Percentiles rank a stretch among this genome's conserved stretches.
These are phyloP conservation scores for Ptychobarbus kaznakovi DNA, from an alignment of 2,797 vertebrate genomes.

Conservation along the genomic window DNA sequence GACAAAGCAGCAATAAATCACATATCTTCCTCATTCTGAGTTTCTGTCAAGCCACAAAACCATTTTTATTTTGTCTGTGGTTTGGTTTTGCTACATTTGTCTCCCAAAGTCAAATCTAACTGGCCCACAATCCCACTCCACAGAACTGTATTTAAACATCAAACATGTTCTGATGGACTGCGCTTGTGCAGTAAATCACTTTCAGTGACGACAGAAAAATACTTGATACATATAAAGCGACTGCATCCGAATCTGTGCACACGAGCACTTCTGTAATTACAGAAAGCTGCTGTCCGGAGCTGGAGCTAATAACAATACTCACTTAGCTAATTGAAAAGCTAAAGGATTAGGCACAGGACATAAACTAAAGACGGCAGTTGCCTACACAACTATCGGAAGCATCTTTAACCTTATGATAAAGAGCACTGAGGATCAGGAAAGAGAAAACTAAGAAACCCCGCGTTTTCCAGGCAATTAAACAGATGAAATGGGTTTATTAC, in stretches of 20 bases:
- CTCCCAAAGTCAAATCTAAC: neutral
- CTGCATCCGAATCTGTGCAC: neutral
- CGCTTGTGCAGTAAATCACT: neutral
- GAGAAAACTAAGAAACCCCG: neutral
- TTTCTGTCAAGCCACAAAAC: neutral
- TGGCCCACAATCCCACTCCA: neutral
- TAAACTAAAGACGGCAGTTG: neutral
- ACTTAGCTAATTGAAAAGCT: slow-evolving; percentile 34
- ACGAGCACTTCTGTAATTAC: neutral
- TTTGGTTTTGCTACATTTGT: neutral
- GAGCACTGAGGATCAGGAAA: neutral
- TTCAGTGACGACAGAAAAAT: neutral
- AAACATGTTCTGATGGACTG: neutral
- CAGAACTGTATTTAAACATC: slow-evolving; percentile 4
- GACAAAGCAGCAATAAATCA: neutral
- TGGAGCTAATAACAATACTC: slow-evolving; percentile 25
- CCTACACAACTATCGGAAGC: slow-evolving; percentile 9
- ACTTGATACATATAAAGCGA: neutral
- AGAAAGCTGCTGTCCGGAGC: neutral
- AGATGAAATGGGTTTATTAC: slow-evolving; percentile 33
- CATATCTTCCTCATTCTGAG: neutral
- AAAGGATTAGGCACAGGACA: neutral
- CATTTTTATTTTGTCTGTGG: neutral
- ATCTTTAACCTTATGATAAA: slow-evolving; percentile 8
- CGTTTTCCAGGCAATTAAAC: slow-evolving; percentile 39